These are phyloP conservation scores for Penaeus japonicus DNA, from an alignment of 1,140 invertebrate genomes.

Conservation along the genomic window DNA sequence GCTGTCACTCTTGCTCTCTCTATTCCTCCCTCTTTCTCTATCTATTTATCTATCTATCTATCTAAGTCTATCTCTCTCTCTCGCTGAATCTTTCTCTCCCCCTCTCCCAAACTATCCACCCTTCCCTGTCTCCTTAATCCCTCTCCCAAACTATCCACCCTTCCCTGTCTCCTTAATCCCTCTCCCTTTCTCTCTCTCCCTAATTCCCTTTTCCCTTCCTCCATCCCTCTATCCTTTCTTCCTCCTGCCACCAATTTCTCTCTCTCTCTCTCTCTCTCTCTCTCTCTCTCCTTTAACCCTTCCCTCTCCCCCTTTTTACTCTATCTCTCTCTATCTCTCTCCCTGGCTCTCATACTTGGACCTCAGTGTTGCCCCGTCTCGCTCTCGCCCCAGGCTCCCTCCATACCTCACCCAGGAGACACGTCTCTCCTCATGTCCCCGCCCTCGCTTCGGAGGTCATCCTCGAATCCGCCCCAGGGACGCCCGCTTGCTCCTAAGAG, in stretches of 20 bases:
- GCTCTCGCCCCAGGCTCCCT: background rate
- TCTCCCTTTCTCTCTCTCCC: background rate
- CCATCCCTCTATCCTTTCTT: background rate
- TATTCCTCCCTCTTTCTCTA: background rate
- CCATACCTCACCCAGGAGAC: constrained; percentile 20
- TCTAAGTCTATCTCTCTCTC: background rate
- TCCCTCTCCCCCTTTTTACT: background rate
- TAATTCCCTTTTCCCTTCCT: background rate
- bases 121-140: background rate
- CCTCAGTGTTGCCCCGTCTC: background rate
- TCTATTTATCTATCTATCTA: background rate
- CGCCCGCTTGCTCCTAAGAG: background rate
- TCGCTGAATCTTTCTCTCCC: background rate
- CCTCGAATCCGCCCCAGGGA: background rate
- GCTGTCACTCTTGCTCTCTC: background rate
- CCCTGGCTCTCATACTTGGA: constrained; percentile 10
- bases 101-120: background rate
- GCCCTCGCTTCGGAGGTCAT: background rate
- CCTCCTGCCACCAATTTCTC: background rate
- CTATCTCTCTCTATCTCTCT: constrained; percentile 4
- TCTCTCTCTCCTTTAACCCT: too few relatives aligned
- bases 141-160: background rate
- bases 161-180: background rate
- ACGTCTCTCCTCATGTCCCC: background rate
- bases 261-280: background rate